These are phyloP conservation scores for Anabacerthia variegaticeps DNA, from an alignment of 2,797 vertebrate genomes.

Conservation along the genomic window DNA sequence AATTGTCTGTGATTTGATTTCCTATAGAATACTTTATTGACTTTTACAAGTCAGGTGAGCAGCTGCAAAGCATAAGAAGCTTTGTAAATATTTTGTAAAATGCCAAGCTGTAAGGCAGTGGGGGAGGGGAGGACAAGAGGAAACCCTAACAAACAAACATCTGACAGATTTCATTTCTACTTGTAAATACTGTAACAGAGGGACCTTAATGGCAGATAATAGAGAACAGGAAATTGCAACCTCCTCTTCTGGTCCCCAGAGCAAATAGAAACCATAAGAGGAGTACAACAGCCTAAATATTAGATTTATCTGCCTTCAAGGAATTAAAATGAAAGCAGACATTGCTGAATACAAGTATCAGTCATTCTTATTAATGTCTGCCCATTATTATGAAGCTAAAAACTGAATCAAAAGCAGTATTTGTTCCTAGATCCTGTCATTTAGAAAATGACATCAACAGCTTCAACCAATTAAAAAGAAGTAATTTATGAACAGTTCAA, in stretches of 20 bases:
- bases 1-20: constrained; percentile 15
- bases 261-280: not conserved
- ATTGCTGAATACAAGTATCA: not conserved
- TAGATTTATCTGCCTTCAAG: not conserved
- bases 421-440: not conserved
- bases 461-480: not conserved
- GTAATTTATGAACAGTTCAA: not conserved
- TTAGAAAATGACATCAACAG: not conserved
- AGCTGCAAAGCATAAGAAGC: not conserved
- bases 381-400: not conserved
- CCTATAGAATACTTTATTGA: not conserved
- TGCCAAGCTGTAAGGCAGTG: not conserved
- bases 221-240: not conserved
- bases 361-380: not conserved
- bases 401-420: not conserved
- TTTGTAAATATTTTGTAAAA: constrained; percentile 5
- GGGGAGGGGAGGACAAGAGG: not conserved
- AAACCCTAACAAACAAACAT: not conserved
- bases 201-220: not conserved
- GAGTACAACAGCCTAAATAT: not conserved
- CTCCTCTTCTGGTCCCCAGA: not conserved
- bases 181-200: constrained; percentile 9
- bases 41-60: not conserved
- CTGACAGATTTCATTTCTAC: not conserved
- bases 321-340: not conserved